These are phyloP conservation scores for Heterotilapia buettikoferi DNA, from an alignment of 2,113 vertebrate genomes.

Conservation along the genomic window DNA sequence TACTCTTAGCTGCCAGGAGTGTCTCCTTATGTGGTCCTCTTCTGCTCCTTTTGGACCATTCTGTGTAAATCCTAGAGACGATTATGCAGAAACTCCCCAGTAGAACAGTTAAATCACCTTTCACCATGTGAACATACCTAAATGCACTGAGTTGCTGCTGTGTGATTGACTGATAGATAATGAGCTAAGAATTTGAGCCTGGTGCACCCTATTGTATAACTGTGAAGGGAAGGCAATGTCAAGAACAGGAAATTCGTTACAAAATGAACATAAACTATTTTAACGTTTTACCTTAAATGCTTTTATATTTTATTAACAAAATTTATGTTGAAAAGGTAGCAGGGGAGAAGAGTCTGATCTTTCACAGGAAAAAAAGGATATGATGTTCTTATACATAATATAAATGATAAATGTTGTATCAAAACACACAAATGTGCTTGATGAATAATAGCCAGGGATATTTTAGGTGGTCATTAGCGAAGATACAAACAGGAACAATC, in stretches of 20 bases:
- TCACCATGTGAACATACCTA: neutral
- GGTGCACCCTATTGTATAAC: neutral
- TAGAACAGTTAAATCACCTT: neutral
- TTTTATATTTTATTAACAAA: neutral
- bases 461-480: neutral
- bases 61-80: neutral
- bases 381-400: neutral
- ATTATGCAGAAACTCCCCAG: neutral
- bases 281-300: neutral
- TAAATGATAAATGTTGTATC: neutral
- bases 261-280: neutral
- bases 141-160: neutral
- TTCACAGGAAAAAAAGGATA: neutral
- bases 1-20: neutral
- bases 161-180: neutral
- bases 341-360: neutral
- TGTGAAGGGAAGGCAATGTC: neutral
- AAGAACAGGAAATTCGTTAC: neutral
- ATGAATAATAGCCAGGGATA: neutral
- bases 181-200: neutral
- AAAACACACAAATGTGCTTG: neutral
- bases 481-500: neutral
- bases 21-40: neutral
- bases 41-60: neutral
- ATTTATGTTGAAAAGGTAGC: neutral